These are phyloP conservation scores for Scelioninae gen. 1 DNA, from an alignment of 2,888 invertebrate genomes.

Conservation along the genomic window DNA sequence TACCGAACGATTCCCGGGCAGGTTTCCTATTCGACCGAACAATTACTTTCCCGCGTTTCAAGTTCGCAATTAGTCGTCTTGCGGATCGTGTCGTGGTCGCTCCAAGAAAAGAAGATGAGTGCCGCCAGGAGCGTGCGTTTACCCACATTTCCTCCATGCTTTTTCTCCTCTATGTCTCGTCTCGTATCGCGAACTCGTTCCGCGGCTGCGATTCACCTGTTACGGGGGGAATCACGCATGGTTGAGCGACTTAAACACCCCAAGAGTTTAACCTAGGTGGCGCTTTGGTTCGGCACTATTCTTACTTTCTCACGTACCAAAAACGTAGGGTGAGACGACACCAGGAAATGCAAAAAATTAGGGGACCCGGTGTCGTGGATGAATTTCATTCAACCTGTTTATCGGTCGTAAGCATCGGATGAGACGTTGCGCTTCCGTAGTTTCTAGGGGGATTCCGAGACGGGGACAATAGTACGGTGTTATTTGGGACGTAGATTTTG, in stretches of 20 bases:
- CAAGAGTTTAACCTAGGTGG: conserved; percentile 36
- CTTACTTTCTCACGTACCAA: conserved; percentile 67
- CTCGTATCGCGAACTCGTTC: conserved; percentile 70
- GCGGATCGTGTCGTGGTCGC: conserved; percentile 44
- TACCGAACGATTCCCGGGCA: conserved; percentile 39
- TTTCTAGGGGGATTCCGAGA: no score
- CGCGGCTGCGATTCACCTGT: conserved; percentile 75
- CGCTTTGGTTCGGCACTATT: conserved; percentile 16
- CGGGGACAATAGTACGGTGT: no score
- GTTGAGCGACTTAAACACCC: conserved; percentile 78
- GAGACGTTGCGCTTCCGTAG: neutral
- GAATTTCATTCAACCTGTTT: no score
- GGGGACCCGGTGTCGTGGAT: neutral
- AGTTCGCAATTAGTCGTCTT: conserved; percentile 60
- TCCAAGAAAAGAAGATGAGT: conserved; percentile 30
- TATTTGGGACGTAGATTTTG: no score
- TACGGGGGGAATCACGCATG: conserved; percentile 81
- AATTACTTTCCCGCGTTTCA: conserved; percentile 60
- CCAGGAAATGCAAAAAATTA: conserved; percentile 52
- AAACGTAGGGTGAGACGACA: conserved; percentile 48
- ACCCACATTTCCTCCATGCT: conserved; percentile 52
- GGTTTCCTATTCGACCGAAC: conserved; percentile 64
- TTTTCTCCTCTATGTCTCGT: conserved; percentile 50
- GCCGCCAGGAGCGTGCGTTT: conserved; percentile 30
- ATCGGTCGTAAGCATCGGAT: neutral